These are phyloP conservation scores for Sitobion miscanthi DNA, from an alignment of 1,140 invertebrate species.

Conservation along the genomic window DNA sequence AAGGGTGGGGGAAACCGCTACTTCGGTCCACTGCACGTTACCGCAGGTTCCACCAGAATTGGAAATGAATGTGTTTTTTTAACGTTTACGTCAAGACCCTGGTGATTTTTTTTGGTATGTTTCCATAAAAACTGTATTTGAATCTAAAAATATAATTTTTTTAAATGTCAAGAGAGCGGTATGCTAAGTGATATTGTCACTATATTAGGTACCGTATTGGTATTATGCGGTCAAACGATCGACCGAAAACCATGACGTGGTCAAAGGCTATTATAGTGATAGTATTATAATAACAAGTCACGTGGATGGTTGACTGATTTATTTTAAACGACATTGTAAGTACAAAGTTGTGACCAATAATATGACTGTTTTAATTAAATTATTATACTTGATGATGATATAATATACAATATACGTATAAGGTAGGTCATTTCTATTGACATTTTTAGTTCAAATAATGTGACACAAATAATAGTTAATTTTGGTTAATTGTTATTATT, in stretches of 20 bases:
- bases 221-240: neutral
- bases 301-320: neutral
- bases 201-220: neutral
- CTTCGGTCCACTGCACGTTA: neutral
- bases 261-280: neutral
- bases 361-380: too few species aligned
- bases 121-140: neutral
- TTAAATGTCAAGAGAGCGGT: neutral
- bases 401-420: too few species aligned
- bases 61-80: neutral
- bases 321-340: neutral
- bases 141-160: slow-evolving; percentile 13
- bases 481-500: neutral
- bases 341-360: neutral
- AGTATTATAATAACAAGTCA: neutral
- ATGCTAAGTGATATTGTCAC: neutral
- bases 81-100: neutral
- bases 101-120: neutral
- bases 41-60: neutral
- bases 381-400: too few species aligned
- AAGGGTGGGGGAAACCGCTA: neutral
- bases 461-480: neutral
- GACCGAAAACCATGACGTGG: neutral
- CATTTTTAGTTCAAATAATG: neutral
- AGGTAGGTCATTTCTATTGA: neutral